These are phyloP conservation scores for Siniperca scherzeri DNA, from an alignment of 2,797 vertebrate genomes.

Conservation along the genomic window DNA sequence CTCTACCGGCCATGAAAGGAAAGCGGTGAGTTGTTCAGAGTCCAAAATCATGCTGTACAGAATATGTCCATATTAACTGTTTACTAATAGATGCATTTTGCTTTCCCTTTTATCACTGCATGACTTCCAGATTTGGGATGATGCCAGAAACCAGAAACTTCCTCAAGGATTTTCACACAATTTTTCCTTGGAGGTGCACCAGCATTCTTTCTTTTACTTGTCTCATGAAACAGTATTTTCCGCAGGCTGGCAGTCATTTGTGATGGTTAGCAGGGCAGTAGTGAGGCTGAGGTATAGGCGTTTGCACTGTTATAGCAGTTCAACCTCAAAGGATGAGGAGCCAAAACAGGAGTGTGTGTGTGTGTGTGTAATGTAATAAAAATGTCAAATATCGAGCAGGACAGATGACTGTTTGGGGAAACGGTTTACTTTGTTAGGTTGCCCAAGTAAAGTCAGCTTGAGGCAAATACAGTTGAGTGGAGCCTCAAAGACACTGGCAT, in stretches of 20 bases:
- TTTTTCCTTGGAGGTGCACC: conserved; percentile 78
- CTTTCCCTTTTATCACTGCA: not conserved
- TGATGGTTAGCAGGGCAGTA: not conserved
- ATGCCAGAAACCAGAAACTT: conserved; percentile 61
- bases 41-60: fast-evolving
- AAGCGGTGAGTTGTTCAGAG: conserved; percentile 50
- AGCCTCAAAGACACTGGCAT: not conserved
- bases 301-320: not conserved
- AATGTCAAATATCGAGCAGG: not conserved
- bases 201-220: not conserved
- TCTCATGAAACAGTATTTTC: conserved; percentile 1
- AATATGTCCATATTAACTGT: not conserved
- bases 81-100: not conserved
- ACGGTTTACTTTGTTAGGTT: not conserved
- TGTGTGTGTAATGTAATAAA: not conserved
- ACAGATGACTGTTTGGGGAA: not conserved
- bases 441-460: not conserved
- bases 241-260: not conserved
- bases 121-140: conserved; percentile 70
- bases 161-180: conserved; percentile 63
- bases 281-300: not conserved
- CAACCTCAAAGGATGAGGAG: not conserved
- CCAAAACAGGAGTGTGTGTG: not conserved
- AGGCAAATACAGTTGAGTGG: not conserved
- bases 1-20: conserved; percentile 27